Base-by-base conservation (phyloP, 2,888 invertebrate species). In the Dicycla oo region DNA sequence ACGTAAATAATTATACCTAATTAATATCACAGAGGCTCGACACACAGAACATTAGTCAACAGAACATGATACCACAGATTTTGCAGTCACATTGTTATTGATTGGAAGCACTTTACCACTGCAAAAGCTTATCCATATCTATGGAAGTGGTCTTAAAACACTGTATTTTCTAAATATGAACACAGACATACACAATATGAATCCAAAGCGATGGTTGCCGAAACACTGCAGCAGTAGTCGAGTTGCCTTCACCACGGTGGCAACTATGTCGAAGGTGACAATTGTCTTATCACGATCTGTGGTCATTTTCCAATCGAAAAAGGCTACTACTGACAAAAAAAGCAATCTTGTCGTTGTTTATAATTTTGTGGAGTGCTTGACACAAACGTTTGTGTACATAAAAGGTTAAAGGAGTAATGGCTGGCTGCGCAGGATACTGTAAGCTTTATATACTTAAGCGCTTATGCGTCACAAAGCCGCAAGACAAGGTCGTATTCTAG, bases 281-380 rank as follows among this genome's bases (percentile, higher is more conserved):
- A 95, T 92, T 90, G 85, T 81, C 77, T 85, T 64, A 88, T 94
- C 95, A 95, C 95, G 94, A 93, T 81, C 78, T 80, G 51, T 85
- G 85, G 89, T 89, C 90, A 91, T 91, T 92, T 93, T 93, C 91
- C 92, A 82, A 88, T 85, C 81, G 73, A 68, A 81, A 77, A 70
- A 76, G 71, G 66, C 70, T 61, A 75, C 72, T 70, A 75, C 72
- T 70, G 72, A 60, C 57, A 69, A 56, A 73, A 71, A 34, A 73
- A 81, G 76, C 60, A 76, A 70, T 64, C 26, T 69, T 47, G 38
- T 20, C 56, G 58, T 69, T 80, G 72, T 79, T 82, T 63, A 74
- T 66, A 58, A 73, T 67, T 78, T 70, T 40, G n/a, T 34, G 23
- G 43, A 78, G 54, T 34, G 43, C 26, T 67, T 74, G 38, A 43